Evolutionary conservation across 2,888 invertebrate species (phyloP), one percentile per base, ranked within the genome.

Genomic region (Meliscaeva auricollis): DNA sequence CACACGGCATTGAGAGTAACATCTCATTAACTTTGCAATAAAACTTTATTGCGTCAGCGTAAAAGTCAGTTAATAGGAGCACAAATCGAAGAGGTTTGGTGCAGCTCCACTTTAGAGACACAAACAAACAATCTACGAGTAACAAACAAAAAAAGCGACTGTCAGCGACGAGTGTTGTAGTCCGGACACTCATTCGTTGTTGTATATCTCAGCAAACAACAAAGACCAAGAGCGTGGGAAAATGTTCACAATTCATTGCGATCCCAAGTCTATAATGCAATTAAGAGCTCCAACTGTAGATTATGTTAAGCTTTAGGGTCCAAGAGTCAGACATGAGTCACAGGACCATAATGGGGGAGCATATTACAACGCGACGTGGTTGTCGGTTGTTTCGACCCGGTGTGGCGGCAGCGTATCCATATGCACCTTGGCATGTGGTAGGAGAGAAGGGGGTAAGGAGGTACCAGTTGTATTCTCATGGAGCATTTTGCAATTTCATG

Each of bases 181-280:
- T 35, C 20, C 70, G 64, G 58, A 75, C 69, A 79, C 80, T 80
- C 70, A 66, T 38, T 80, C 72, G 26, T 15, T 26, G 26, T 7
- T 20, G 6, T 35, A 35, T 17, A 30, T 35, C 64, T 30, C 9
- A 35, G 1, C 38, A 38, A 38, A 20, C 20, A 78, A 83, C 83
- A 83, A 83, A 79, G 83, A 41, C 74, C 73, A 64, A 62, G 80
- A 84, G 84, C 80, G 84, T 84, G 84, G 84, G 84, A 84, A 84
- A 84, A 75, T 84, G 75, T 68, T 72, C 38, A 38, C 69, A 69
- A 41, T 74, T 62, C 46, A 41, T 52, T 30, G 32, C 60, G 74
- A 74, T 69, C 68, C 35, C 68, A 72, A 30, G 46, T 66, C n/a
- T 48, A 48, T 64, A 66, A 48, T 56, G 75, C 75, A 66, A 75